Base-by-base conservation (phyloP, 2,113 vertebrate species). In the Upupa epops region DNA sequence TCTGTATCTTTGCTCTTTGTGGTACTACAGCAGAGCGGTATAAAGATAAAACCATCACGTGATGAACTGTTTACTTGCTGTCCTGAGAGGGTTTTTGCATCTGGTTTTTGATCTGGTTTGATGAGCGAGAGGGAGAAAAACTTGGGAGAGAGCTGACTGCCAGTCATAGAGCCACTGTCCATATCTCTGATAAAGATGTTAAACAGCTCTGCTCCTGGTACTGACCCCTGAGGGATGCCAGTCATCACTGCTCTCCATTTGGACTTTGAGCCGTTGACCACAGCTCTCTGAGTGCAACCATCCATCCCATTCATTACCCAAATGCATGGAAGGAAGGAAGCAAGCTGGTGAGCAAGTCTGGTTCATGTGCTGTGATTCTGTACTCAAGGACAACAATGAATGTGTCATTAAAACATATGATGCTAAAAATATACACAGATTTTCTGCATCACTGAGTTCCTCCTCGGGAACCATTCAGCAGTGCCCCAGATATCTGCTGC, bases 1-100 rank as follows among this genome's bases (percentile, higher is more conserved):
- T 86, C 93, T 94, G 86, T 87, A 75, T 91, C 60, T 86, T 91
- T 94, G 59, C 32, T 91, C 56, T 95, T 88, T 68, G 74, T 37
- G 42, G 71, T 58, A 71, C 40, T 74, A 15, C 9, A 21, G 59
- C 71, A 89, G 76, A 63, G 54, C n/a, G 90, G 29, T 55, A 76
- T 75, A 91, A 92, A 86, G 95, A 83, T n/a, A 85, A 75, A 76
- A 89, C 6, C 5, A 25, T 14, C 82, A 76, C 42, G 26, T 31
- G 46, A 86, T 58, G 5, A 86, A 69, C 70, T 77, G 83, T 75
- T 84, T 91, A 49, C 25, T 81, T 72, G 49, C 66, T 75, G 70
- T 64, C 52, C 82, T 19, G 63, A 40, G 51, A 80, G 13, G 0
- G 76, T 91, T 79, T 81, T 76, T 26, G n/a, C n/a, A n/a, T n/a